These are phyloP conservation scores for Sinopyrophorus schimmeli DNA, from an alignment of 2,888 invertebrate genomes.

Conservation along the genomic window DNA sequence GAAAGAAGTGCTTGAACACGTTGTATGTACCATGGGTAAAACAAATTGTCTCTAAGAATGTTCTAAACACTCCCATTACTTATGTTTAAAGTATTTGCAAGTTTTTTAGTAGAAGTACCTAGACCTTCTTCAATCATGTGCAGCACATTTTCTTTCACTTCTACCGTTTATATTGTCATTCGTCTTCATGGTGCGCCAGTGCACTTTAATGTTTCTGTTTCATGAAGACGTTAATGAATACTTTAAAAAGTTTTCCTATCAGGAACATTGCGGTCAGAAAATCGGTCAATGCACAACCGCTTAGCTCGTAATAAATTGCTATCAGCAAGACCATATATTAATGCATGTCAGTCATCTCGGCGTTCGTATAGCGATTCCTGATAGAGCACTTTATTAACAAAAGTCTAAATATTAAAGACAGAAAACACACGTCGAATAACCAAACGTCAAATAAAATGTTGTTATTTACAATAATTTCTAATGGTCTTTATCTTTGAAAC, in stretches of 20 bases:
- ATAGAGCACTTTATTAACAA: no score
- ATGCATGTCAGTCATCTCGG: background rate
- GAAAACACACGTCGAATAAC: no score
- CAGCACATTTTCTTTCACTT: conserved; percentile 15
- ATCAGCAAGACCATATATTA: no score
- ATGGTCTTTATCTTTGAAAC: no score
- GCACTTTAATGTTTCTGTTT: conserved; percentile 22
- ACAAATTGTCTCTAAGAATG: conserved; percentile 5
- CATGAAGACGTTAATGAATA: conserved; percentile 22
- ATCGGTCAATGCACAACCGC: conserved; percentile 17
- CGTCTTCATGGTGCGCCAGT: conserved; percentile 23
- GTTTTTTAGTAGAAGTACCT: conserved; percentile 16
- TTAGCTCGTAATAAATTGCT: background rate
- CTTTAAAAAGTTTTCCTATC: conserved; percentile 16
- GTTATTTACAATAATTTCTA: no score
- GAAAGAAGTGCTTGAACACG: conserved; percentile 18
- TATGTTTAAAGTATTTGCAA: conserved; percentile 9
- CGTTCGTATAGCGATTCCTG: conserved; percentile 6
- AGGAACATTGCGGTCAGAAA: conserved; percentile 3
- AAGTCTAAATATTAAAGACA: no score
- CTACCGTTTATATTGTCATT: conserved; percentile 20
- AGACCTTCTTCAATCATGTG: conserved; percentile 15
- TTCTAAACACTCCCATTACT: conserved; percentile 9
- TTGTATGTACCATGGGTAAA: conserved; percentile 6
- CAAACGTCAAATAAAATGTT: no score